Evolutionary conservation across 2,888 invertebrate species (phyloP), one percentile per base, ranked within the genome.

Genomic region (Theretra japonica): DNA sequence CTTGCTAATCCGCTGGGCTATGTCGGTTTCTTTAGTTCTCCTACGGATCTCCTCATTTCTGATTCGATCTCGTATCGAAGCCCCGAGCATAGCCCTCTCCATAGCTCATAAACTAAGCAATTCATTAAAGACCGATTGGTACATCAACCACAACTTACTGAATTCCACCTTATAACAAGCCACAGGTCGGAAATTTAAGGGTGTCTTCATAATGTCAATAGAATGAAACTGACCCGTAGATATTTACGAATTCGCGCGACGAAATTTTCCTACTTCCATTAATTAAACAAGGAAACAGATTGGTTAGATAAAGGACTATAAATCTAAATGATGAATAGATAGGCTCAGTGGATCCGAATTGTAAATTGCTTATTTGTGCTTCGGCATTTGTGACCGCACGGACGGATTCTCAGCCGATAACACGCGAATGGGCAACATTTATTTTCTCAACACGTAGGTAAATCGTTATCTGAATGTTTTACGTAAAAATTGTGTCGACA

Each of bases 311-410:
- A 90, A 90, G 87, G 89, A 88, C 92, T 85, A 93, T 94, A 93
- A 94, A 93, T 94, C 94, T 93, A 86, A 92, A 92, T 93, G 93
- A 94, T 91, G 90, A 91, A 94, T 93, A 90, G 93, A 88, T 89
- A 84, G 88, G 90, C 88, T 90, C 86, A 86, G 80, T 78, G 88
- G 88, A 89, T 89, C 84, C 80, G 90, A 92, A 91, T 91, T 91
- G 92, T 91, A 91, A 91, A 92, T 92, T 90, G 88, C 90, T 89
- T 91, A 90, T 90, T 88, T 90, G 88, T 85, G 83, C 78, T 75
- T 78, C 74, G 75, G 83, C 85, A 83, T 84, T 85, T 84, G 81
- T 72, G 79, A 77, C 72, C 71, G 72, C 73, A 73, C 71, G 75
- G 72, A 73, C 77, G 76, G 78, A 81, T 80, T 79, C 78, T 78